These are phyloP conservation scores for Arion vulgaris DNA, from an alignment of 1,140 invertebrate genomes.

Conservation along the genomic window DNA sequence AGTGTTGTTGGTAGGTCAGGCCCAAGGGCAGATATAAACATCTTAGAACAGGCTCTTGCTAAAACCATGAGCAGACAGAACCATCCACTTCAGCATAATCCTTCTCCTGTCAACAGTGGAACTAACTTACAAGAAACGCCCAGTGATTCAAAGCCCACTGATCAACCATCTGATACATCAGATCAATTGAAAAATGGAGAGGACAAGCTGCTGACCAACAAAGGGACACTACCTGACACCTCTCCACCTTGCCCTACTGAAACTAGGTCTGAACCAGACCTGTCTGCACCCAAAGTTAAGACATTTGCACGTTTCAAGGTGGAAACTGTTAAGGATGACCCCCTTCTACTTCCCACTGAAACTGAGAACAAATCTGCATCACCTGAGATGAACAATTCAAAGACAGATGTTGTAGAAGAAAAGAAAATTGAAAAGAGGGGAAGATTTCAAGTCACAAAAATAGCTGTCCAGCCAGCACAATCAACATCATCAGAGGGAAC, in stretches of 20 bases:
- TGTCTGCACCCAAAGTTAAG: constrained; percentile 33
- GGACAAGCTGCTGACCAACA: constrained; percentile 14
- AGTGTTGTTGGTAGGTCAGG: not conserved
- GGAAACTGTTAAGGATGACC: constrained; percentile 30
- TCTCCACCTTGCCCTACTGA: constrained; percentile 9
- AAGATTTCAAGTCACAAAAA: constrained; percentile 37
- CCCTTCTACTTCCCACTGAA: not conserved
- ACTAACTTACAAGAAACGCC: constrained; percentile 8
- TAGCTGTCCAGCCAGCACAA: not conserved
- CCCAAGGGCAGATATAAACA: constrained; percentile 26
- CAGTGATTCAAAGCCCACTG: not conserved
- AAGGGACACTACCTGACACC: not conserved
- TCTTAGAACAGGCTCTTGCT: constrained; percentile 30
- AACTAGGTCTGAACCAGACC: constrained; percentile 32
- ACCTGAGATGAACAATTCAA: constrained; percentile 3
- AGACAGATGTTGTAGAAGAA: not conserved
- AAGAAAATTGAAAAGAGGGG: constrained; percentile 31
- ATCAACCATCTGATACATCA: not conserved
- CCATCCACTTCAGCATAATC: constrained; percentile 16
- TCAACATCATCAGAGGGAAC: constrained; percentile 1
- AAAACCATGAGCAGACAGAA: constrained; percentile 38
- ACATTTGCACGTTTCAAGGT: constrained; percentile 32
- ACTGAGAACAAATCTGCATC: constrained; percentile 11
- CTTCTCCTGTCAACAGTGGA: constrained; percentile 25
- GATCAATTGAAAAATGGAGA: not conserved